These are phyloP conservation scores for Sinocyclocheilus anophthalmus DNA, from an alignment of 2,113 vertebrate genomes.

Conservation along the genomic window DNA sequence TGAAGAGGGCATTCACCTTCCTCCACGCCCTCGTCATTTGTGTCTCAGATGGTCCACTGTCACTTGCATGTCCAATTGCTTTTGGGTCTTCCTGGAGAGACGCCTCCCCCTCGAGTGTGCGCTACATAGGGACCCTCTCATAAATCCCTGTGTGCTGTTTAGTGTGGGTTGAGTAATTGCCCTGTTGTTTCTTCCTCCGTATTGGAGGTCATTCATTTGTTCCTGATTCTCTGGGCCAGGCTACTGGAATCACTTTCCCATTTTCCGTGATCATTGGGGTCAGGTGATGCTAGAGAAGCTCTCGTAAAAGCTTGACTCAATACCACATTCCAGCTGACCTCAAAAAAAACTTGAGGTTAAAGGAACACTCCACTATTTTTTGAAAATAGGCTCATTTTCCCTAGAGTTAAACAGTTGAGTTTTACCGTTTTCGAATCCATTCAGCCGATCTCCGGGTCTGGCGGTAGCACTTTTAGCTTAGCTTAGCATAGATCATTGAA, in stretches of 20 bases:
- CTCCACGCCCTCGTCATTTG: conserved; percentile 35
- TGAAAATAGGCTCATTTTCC: too few relatives aligned
- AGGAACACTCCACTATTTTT: too few relatives aligned
- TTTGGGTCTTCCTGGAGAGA: conserved; percentile 46
- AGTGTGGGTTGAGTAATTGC: conserved; percentile 82
- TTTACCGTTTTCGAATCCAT: too few relatives aligned
- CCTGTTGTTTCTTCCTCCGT: conserved; percentile 80
- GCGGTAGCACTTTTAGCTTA: too few relatives aligned
- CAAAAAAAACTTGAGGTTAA: too few relatives aligned
- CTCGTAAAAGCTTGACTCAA: neutral
- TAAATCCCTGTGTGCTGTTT: conserved; percentile 75
- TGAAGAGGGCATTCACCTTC: conserved; percentile 1
- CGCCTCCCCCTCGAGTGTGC: conserved; percentile 23
- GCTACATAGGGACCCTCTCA: conserved; percentile 45
- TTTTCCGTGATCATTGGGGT: conserved; percentile 81
- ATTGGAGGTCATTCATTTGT: conserved; percentile 80
- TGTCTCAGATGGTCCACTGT: conserved; percentile 41
- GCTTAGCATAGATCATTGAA: too few relatives aligned
- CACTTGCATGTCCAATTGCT: conserved; percentile 57
- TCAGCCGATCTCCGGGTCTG: too few relatives aligned
- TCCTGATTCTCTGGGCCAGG: conserved; percentile 76
- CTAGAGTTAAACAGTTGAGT: too few relatives aligned
- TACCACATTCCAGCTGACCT: neutral
- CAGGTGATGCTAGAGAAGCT: conserved; percentile 55
- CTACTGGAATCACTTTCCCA: conserved; percentile 79